A percentile compares a stretch with the other conserved stretches of the same genome.
These are phyloP conservation scores for Lithobius niger DNA, from an alignment of 1,140 invertebrate genomes.

Conservation along the genomic window DNA sequence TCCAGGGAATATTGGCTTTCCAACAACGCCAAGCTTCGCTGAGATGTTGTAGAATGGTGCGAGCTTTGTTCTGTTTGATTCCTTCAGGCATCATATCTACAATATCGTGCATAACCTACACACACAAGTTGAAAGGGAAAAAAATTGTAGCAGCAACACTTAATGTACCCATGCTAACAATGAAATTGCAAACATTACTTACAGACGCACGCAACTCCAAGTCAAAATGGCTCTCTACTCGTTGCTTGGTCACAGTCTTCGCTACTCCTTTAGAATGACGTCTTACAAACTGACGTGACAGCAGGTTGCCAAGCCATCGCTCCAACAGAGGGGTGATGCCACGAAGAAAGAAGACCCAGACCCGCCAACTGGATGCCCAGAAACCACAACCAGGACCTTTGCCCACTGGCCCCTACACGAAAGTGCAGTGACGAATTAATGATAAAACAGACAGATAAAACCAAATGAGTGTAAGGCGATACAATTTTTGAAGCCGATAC, in stretches of 20 bases:
- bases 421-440: constrained; percentile 8
- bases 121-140: not conserved
- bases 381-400: constrained; percentile 99
- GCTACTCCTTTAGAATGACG: constrained; percentile 97
- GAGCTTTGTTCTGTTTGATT: constrained; percentile 98
- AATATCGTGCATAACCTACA: constrained; percentile 90
- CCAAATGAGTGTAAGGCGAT: too few relatives aligned
- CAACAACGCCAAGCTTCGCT: constrained; percentile 99
- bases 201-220: constrained; percentile 92
- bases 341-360: constrained; percentile 99
- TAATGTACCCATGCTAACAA: not conserved
- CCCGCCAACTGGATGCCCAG: constrained; percentile 98
- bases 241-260: constrained; percentile 98
- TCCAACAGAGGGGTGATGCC: constrained; percentile 96
- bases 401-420: constrained; percentile 92
- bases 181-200: constrained; percentile 7
- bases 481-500: too few relatives aligned
- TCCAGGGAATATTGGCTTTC: constrained; percentile 99
- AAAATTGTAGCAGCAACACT: constrained; percentile 16
- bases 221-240: constrained; percentile 99
- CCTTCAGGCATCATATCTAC: constrained; percentile 99
- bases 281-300: constrained; percentile 97
- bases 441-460: constrained; percentile 3
- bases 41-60: constrained; percentile 96
- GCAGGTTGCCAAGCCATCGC: constrained; percentile 92